Base-by-base conservation (phyloP, 2,797 vertebrate genomes). In the Distichodus sexfasciatus region DNA sequence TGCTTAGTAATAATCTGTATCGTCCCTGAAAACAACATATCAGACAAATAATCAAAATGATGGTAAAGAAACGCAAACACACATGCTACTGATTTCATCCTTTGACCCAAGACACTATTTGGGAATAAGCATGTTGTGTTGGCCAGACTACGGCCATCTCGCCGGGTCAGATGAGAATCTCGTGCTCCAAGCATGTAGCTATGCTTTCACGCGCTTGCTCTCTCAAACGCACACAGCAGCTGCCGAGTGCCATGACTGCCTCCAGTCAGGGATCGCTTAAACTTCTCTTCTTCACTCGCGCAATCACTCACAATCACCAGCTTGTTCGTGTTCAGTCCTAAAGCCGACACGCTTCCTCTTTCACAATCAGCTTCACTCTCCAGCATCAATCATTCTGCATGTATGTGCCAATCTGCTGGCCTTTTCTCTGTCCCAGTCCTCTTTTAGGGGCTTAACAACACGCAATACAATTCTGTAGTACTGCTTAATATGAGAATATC, bases 181-280 rank as follows among this genome's bases (percentile, higher is more conserved):
- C 82, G 84, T 90, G 88, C 87, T 89, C 66, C 81, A 88, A 87
- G 87, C 85, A 90, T 87, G 86, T 82, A 86, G 85, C 59, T 70
- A 67, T 68, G 58, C 59, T 40, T 55, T 40, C 81, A 66, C 85
- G 78, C 78, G 84, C 84, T 85, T 26, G 1, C 41, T 9, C 44
- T 6, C 50, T n/a, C 7, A 23, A 26, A 29, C 41, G 7, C 33
- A 35, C 48, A 31, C 24, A 23, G 79, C 86, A 88, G 86, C 87
- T 89, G 87, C 87, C 85, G 85, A 89, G 87, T 86, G 82, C 86
- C 85, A 85, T 81, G 74, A 83, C 81, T 87, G 84, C 85, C 83
- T 87, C 87, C 81, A 79, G 62, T 58, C 53, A 72, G 75, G 72
- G 80, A 74, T 77, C 59, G 31, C 60, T 69, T 69, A 69, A 58